These are phyloP conservation scores for Cydia pomonella DNA, from an alignment of 1,140 invertebrate species.

Conservation along the genomic window DNA sequence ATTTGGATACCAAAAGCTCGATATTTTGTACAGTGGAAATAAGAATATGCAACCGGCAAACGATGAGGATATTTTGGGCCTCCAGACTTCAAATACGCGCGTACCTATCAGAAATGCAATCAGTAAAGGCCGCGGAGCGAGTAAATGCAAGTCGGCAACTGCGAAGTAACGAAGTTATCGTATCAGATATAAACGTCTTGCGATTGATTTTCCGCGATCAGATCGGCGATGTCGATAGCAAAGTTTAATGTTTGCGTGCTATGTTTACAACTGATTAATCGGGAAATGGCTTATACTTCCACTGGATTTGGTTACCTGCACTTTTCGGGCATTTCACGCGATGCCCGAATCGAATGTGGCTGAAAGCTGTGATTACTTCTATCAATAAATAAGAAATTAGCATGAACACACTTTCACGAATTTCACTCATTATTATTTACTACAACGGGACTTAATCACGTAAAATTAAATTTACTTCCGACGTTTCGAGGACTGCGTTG, in stretches of 20 bases:
- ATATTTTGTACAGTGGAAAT: not conserved
- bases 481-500: no score
- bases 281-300: slow-evolving; percentile 20
- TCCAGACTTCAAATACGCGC: not conserved
- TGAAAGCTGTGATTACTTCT: not conserved
- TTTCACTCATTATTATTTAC: no score
- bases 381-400: not conserved
- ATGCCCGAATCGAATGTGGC: not conserved
- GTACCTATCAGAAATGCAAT: slow-evolving; percentile 40
- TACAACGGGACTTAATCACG: no score
- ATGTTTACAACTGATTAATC: slow-evolving; percentile 13
- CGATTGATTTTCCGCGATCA: slow-evolving; percentile 35
- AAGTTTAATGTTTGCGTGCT: slow-evolving; percentile 26
- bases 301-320: not conserved
- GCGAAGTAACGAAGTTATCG: slow-evolving; percentile 31
- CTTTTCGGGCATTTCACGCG: not conserved
- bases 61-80: not conserved
- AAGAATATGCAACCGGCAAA: no score
- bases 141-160: slow-evolving; percentile 34
- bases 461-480: no score
- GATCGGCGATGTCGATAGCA: slow-evolving; percentile 19
- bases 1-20: not conserved
- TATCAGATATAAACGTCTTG: slow-evolving; percentile 36
- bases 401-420: not conserved
- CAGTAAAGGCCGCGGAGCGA: slow-evolving; percentile 48